Conservation (phyloP, 2,797 vertebrate genomes). For the Balearica regulorum region DNA sequence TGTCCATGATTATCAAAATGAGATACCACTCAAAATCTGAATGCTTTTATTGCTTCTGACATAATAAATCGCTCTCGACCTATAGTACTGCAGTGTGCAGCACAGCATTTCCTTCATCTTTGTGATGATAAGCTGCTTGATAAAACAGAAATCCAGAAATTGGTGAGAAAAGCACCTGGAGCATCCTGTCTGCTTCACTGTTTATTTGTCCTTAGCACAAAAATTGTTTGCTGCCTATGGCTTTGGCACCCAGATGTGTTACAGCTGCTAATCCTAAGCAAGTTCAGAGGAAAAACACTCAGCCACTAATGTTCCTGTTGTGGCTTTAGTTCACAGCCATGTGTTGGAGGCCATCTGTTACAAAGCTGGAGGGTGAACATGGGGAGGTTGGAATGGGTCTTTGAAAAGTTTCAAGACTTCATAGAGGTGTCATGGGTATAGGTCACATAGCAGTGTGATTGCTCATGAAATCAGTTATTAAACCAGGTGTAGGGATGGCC, state of each 20-base stretch:
- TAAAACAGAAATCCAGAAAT: neutral
- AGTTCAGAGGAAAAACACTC: neutral
- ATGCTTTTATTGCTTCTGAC: neutral
- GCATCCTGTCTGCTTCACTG: neutral
- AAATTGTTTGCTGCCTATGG: neutral
- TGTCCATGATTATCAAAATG: neutral
- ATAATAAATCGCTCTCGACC: neutral
- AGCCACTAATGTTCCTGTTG: neutral
- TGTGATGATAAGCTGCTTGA: neutral
- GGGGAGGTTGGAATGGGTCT: neutral
- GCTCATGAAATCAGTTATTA: neutral
- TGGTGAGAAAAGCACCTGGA: neutral
- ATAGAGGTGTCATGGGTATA: neutral
- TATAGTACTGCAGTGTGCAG: neutral
- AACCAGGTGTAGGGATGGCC: too few species aligned
- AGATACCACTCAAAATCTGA: neutral
- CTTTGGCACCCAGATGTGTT: neutral
- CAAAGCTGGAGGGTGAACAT: neutral
- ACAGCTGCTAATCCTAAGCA: neutral
- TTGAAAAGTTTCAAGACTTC: neutral
- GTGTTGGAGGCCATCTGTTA: neutral
- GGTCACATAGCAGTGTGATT: neutral
- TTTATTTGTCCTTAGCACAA: neutral
- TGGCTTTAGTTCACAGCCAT: neutral
- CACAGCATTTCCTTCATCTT: neutral